phyloP scores from a whole-genome alignment of 1,140 invertebrate species.

The Melanaphis sacchari region DNA sequence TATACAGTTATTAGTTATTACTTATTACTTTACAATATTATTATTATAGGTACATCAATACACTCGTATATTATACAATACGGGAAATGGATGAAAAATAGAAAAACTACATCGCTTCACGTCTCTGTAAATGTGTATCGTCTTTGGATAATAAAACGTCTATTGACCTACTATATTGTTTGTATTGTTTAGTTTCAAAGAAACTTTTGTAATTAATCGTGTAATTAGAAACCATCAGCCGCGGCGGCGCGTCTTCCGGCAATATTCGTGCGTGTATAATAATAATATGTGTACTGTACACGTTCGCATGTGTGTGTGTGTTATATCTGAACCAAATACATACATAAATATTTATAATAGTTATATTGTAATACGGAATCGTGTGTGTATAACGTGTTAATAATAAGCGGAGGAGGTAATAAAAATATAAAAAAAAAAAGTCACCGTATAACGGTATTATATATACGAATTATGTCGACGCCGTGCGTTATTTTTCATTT shows the following conservation, averaged over 20 bases:
- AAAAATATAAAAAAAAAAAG: slow-evolving; percentile 7
- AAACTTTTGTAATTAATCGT: slow-evolving; percentile 11
- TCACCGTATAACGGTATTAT: slow-evolving; percentile 24
- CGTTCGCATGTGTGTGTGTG: not conserved
- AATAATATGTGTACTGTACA: too few species aligned
- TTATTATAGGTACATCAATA: too few species aligned
- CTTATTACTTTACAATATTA: too few species aligned
- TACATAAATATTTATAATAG: not conserved
- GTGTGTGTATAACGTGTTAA: not conserved
- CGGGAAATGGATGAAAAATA: not conserved
- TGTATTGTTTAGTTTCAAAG: not conserved
- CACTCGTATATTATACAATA: not conserved
- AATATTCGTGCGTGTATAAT: not conserved
- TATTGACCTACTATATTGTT: slow-evolving; percentile 4
- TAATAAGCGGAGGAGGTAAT: not conserved
- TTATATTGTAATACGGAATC: not conserved
- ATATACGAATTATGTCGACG: not conserved
- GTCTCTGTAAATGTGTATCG: not conserved
- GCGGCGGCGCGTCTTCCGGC: not conserved
- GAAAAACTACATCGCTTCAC: not conserved
- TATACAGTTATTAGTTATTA: too few species aligned
- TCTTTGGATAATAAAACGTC: not conserved
- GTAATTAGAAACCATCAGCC: slow-evolving; percentile 32
- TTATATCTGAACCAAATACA: not conserved
- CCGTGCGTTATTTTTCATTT: slow-evolving; percentile 17